Percentiles rank a stretch among this genome's conserved stretches.
phyloP scores from a whole-genome alignment of 2,888 invertebrate genomes.

The Caenorhabditis zanzibari region DNA sequence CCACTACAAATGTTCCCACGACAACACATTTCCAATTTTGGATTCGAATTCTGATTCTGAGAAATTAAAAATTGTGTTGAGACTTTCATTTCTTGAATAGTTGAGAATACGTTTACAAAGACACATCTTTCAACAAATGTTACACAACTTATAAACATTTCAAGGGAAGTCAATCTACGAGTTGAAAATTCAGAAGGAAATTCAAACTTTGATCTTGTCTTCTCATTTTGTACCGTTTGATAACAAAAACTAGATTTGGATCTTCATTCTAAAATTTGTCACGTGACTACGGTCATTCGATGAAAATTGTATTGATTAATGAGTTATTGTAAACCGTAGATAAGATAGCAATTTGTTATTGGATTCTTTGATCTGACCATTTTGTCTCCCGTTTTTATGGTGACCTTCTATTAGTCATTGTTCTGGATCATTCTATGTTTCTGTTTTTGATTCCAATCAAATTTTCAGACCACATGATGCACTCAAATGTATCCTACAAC shows the following conservation, averaged over 20 bases:
- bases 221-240: background rate
- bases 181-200: background rate
- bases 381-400: background rate
- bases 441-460: background rate
- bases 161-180: background rate
- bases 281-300: conserved; percentile 10
- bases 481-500: no score
- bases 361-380: conserved; percentile 11
- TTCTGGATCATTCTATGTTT: background rate
- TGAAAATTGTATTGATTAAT: background rate
- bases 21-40: no score
- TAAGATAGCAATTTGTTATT: background rate
- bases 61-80: no score
- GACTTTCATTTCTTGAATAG: no score
- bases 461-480: background rate
- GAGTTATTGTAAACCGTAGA: background rate
- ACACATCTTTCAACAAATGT: background rate
- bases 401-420: background rate
- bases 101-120: no score
- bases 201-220: background rate
- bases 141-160: background rate
- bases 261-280: background rate
- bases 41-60: no score
- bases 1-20: no score
- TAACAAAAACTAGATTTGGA: conserved; percentile 5